A percentile compares a stretch with the other conserved stretches of the same genome.
These are phyloP conservation scores for Euschistus heros DNA, from an alignment of 1,140 invertebrate species.

Conservation along the genomic window DNA sequence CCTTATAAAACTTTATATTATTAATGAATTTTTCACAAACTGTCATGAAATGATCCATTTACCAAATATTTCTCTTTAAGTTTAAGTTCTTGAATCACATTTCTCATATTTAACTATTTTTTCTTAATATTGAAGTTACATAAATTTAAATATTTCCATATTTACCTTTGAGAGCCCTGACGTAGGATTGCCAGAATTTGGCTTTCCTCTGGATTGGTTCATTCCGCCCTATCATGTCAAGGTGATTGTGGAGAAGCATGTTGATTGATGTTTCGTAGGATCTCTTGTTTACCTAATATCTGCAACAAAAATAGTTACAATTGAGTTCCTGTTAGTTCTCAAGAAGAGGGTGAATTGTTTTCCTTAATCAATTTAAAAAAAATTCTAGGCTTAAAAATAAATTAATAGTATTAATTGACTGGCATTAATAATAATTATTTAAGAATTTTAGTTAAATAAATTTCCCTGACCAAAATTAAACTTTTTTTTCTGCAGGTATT, in stretches of 20 bases:
- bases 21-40: too few species aligned
- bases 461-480: neutral
- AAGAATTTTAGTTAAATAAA: neutral
- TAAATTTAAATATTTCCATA: neutral
- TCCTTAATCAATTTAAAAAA: too few species aligned
- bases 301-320: slow-evolving; percentile 26
- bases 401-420: neutral
- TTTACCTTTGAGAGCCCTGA: slow-evolving; percentile 76
- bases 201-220: slow-evolving; percentile 83
- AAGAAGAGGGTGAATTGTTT: too few species aligned
- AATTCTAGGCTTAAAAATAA: too few species aligned
- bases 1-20: too few species aligned
- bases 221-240: slow-evolving; percentile 85
- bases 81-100: too few species aligned
- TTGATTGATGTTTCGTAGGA: slow-evolving; percentile 44
- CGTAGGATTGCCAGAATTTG: slow-evolving; percentile 85
- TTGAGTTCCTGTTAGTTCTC: too few species aligned
- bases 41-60: too few species aligned
- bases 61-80: too few species aligned
- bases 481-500: neutral
- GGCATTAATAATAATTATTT: neutral
- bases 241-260: slow-evolving; percentile 79
- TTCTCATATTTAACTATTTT: too few species aligned
- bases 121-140: too few species aligned
- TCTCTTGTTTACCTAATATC: slow-evolving; percentile 7